Base-by-base conservation (phyloP, 35 echinoderm and acorn worm genomes). In the Lytechinus variegatus region DNA sequence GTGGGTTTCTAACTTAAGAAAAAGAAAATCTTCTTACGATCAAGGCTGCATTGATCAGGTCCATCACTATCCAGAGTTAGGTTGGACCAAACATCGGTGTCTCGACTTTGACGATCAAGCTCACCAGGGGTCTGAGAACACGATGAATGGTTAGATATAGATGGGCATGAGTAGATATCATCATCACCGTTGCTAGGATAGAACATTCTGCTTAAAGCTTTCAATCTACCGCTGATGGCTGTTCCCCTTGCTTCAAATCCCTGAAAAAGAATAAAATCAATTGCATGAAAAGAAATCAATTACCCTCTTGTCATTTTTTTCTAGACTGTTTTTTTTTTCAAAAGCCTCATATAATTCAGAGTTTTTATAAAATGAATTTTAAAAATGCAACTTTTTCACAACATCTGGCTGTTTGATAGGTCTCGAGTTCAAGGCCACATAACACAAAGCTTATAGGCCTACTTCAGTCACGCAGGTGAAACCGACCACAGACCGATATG, bases 181-280 rank as follows among this genome's bases (percentile, higher is more conserved):
- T 90, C 88, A 44, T 8, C n/a, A 12, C 29, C 29, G 33, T 44
- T 44, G 2, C 33, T 44, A 44, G 0, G 33, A 13, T 52, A 44
- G 10, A 3, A 3, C 10, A 90, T 52, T 52, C 88, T 44, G 1
- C 52, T 5, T 4, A 52, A 90, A 21, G 88, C 88, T 54, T 52
- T 90, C 88, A 90, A 52, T 52, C 88, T 28, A 9, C 88, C 88
- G 52, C 88, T 90, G 11, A 90, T 44, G 88, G 52, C 88, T 52
- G 88, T 90, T 44, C 88, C 88, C 7, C 88, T 10, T 28, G 88
- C 88, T 90, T 90, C 29, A 16, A 90, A 90, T 52, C 88, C 88
- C 88, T 90, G 88, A 24, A 4, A 79, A 79, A 9, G 16, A 19
- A 21, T 79, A 19, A 79, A 79, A 79, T 79, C 16, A 10, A 79